A percentile compares a stretch with the other conserved stretches of the same genome.
phyloP scores from a whole-genome alignment of 2,888 invertebrate species.

The Yponomeuta sedellus region DNA sequence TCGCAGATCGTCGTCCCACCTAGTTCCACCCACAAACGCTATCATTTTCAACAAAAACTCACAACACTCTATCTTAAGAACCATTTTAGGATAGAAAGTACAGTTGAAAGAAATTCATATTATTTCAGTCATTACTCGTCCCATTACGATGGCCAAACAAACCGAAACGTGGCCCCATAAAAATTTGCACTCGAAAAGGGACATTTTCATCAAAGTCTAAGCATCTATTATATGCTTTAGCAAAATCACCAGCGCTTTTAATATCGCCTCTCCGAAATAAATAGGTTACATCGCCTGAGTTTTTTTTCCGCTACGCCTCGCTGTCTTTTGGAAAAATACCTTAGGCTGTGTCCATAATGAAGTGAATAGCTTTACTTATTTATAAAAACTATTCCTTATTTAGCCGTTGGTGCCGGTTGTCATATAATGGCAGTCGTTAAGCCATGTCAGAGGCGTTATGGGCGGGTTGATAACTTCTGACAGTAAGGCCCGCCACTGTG shows the following conservation, averaged over 20 bases:
- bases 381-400: no score
- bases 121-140: conserved; percentile 23
- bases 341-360: background rate
- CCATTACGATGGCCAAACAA: conserved; percentile 59
- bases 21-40: no score
- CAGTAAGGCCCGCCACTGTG: no score
- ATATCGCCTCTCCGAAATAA: conserved; percentile 68
- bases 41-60: no score
- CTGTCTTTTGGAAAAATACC: background rate
- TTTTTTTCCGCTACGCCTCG: conserved; percentile 7
- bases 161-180: conserved; percentile 50
- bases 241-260: conserved; percentile 63
- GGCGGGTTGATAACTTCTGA: no score
- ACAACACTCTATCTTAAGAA: background rate
- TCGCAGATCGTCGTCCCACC: no score
- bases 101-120: conserved; percentile 13
- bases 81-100: background rate
- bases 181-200: conserved; percentile 38
- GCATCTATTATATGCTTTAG: conserved; percentile 40
- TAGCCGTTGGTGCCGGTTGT: no score
- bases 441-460: no score
- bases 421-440: no score
- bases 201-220: conserved; percentile 46
- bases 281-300: conserved; percentile 53
- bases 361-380: no score